Percentiles rank a stretch among this genome's conserved stretches.
Evolutionary conservation across 2,888 invertebrate species (phyloP).

Genomic region (Mimas tiliae): DNA sequence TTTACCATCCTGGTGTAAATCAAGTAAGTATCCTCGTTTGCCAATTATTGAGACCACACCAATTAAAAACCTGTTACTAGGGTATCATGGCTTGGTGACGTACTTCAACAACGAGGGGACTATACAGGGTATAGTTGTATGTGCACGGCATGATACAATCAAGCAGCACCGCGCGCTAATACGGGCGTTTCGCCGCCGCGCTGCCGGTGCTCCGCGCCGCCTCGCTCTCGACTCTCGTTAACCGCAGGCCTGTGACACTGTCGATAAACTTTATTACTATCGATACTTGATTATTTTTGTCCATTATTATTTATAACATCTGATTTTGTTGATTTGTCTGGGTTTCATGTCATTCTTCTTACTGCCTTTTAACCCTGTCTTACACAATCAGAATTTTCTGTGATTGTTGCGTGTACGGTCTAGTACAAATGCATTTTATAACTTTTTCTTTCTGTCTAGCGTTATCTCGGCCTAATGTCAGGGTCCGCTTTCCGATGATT

Average conservation of each 20-base stretch:
- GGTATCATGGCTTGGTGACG: not conserved
- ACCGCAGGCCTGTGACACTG: conserved; percentile 26
- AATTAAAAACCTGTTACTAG: not conserved
- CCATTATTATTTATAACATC: not conserved
- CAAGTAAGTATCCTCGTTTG: no score
- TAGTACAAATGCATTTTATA: no score
- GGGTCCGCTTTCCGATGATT: no score
- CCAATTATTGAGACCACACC: not conserved
- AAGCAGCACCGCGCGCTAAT: conserved; percentile 33
- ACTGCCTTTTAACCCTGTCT: no score
- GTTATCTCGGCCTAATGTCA: no score
- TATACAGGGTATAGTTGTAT: not conserved
- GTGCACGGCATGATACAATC: conserved; percentile 34
- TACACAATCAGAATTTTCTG: no score
- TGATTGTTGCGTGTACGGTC: no score
- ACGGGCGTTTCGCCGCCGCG: conserved; percentile 37
- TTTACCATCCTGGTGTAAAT: no score
- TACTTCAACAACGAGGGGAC: not conserved
- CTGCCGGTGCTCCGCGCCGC: conserved; percentile 31
- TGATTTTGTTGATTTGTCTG: not conserved
- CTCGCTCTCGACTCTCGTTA: conserved; percentile 27
- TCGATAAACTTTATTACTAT: conserved; percentile 25
- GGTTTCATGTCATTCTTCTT: no score
- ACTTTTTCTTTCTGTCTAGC: no score
- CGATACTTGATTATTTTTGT: not conserved